Base-by-base conservation (phyloP, 2,797 vertebrate species). In the Mus minutoides region DNA sequence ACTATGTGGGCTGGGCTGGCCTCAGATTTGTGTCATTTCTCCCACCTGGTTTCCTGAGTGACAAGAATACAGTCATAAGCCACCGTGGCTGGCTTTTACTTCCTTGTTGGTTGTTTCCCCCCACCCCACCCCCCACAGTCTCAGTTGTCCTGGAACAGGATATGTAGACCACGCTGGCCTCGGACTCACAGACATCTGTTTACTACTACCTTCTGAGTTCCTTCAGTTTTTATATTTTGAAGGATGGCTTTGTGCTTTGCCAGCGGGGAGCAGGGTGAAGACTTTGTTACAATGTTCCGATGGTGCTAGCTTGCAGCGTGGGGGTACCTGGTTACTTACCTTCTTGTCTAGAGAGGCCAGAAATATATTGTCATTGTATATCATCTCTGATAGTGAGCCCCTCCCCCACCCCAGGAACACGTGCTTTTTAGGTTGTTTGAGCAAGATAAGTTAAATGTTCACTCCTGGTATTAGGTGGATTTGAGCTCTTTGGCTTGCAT, bases 221-320 rank as follows among this genome's bases (percentile, higher is more conserved):
- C 91, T 95, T 84, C 24, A 90, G 77, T 92, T 52, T 46, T 86
- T 71, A 67, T 90, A 17, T 94, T 24, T 76, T 60, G 46, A 56
- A 92, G 54, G 86, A 37, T 54, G 60, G 91, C 75, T 78, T 86
- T 43, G 60, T 58, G 46, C 52, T 69, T 73, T 71, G 75, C 14
- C 54, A 40, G 1, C 75, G 4, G 24, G 13, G 67, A 88, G 31
- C 64, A 76, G 26, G 43, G 69, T 84, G 6, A 40, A 79, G 93
- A 84, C 19, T 54, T 10, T 49, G 1, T 89, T 37, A 43, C 13
- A 1, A 34, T 83, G 64, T 8, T 43, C 34, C 40, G 76, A 46
- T 84, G 34, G 46, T 73, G 24, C 37, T 76, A 34, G 24, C n/a
- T 54, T 49, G 58, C 24, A 8, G 93, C 76, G 60, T 67, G 24